Base-by-base conservation (phyloP, 1,140 invertebrate species). In the Trigoniulus corallinus region DNA sequence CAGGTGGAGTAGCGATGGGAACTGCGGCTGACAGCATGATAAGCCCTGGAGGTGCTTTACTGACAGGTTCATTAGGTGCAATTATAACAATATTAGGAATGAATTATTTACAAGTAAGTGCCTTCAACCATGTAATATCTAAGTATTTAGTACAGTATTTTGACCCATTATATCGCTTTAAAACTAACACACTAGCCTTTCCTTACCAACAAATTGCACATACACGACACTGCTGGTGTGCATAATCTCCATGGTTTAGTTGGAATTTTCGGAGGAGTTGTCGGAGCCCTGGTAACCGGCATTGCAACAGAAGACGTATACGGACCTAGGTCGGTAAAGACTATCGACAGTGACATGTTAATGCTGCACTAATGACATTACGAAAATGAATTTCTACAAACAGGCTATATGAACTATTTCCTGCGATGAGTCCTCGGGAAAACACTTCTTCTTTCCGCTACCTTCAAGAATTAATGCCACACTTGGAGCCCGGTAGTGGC, bases 231-330 rank as follows among this genome's bases (percentile, higher is more conserved):
- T 1, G 96, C 91, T 63, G 93, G 93, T 1, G 88, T 96, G 0
- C 78, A 96, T 69, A 96, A 96, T 68, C 74, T 97, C 7, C 92
- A 97, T 61, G 93, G 92, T 1, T 88, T 96, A 81, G 91, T 92
- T 0, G 91, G 85, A 15, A 62, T 96, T 2, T 66, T 91, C 18
- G 88, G 84, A 3, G 89, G 79, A 39, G 61, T 95, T 34, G 74
- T 83, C 24, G 81, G 85, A 0, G 77, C 79, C 1, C 60, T 92
- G 15, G 78, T 83, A 60, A 82, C 88, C 7, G 73, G 71, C 7
- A 55, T 86, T 4, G 88, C 84, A 1, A 76, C 74, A 1, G 69
- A 74, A 47, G 60, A 64, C 1, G 60, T 61, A 15, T 76, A 75
- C 55, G 69, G 69, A 4, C 56, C 59, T 39, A 63, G 72, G 42